Evolutionary conservation across 2,888 invertebrate species (phyloP), one percentile per base, ranked within the genome.

Genomic region (Mechanitis mazaeus): DNA sequence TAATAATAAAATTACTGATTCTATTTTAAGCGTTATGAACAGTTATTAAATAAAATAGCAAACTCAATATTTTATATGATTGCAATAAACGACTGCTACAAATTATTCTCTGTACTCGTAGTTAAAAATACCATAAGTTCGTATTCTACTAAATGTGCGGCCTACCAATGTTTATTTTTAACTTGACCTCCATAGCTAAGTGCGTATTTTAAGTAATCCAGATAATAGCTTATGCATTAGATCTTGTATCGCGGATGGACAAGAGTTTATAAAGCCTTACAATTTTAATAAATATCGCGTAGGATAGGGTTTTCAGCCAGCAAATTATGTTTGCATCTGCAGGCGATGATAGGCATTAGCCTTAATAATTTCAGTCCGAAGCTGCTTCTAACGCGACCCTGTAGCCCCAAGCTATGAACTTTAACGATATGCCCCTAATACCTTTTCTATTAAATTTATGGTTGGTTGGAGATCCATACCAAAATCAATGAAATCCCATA

Each of bases 401-500:
- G 80, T 70, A 70, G 72, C 77, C 72, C 79, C 72, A 81, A 84
- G 79, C 82, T 79, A 71, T 71, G 42, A 71, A 68, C 50, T 50
- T 31, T 50, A 50, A 75, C 68, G 55, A 55, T 73, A 74, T 71
- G 70, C 70, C 71, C 77, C 72, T 79, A 80, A 85, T 94, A 95
- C 96, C 96, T 96, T 96, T 92, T 96, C 96, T 80, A 97, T 94
- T 72, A 97, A 92, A 80, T 96, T 94, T 88, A 97, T 97, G 84
- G 96, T 97, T 72, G 94, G 92, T 90, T 96, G 95, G 79, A 97
- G 94, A 87, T 98, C 97, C 94, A 97, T 94, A 91, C 97, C 97
- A 88, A 97, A 97, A 93, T 97, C 97, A 87, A 98, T 97, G 89
- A 97, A 97, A 75, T 92, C 94, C 97, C 97, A 97, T 76, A 92